Evolutionary conservation across 2,888 invertebrate genomes (phyloP).

Genomic region (Lingula anatina): DNA sequence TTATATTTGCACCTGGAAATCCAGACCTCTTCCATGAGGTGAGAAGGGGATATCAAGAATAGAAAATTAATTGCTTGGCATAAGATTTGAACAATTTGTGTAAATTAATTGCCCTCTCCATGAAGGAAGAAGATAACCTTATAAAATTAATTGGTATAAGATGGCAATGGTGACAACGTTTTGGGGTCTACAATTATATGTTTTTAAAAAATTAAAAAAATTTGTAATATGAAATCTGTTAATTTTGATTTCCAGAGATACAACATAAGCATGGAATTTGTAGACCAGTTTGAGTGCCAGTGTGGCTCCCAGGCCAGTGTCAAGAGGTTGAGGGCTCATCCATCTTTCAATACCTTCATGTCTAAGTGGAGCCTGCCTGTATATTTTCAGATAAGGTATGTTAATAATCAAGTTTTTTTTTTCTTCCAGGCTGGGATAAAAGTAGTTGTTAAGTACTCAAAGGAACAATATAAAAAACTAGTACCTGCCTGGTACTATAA

Average conservation of each 20-base stretch:
- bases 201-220: too few relatives aligned
- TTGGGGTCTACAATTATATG: too few relatives aligned
- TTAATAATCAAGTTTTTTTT: background rate
- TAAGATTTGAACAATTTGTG: too few relatives aligned
- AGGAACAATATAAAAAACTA: too few relatives aligned
- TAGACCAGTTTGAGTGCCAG: slow-evolving; percentile 65
- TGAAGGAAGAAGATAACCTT: too few relatives aligned
- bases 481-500: background rate
- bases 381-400: slow-evolving; percentile 81
- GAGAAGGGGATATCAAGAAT: slow-evolving; percentile 15
- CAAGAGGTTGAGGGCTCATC: slow-evolving; percentile 62
- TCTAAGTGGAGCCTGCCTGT: slow-evolving; percentile 90
- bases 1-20: slow-evolving; percentile 88
- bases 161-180: too few relatives aligned
- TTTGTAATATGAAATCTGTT: too few relatives aligned
- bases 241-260: slow-evolving; percentile 64
- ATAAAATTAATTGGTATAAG: too few relatives aligned
- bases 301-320: slow-evolving; percentile 61
- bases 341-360: slow-evolving; percentile 73
- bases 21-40: slow-evolving; percentile 77
- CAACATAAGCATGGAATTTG: slow-evolving; percentile 70
- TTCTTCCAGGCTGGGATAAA: background rate
- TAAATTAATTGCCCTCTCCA: too few relatives aligned
- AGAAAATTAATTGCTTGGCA: too few relatives aligned
- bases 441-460: too few relatives aligned